A percentile compares a stretch with the other conserved stretches of the same genome.
These are phyloP conservation scores for Drosophila nr. perissopoda DNA, from an alignment of 2,888 invertebrate genomes.

Conservation along the genomic window DNA sequence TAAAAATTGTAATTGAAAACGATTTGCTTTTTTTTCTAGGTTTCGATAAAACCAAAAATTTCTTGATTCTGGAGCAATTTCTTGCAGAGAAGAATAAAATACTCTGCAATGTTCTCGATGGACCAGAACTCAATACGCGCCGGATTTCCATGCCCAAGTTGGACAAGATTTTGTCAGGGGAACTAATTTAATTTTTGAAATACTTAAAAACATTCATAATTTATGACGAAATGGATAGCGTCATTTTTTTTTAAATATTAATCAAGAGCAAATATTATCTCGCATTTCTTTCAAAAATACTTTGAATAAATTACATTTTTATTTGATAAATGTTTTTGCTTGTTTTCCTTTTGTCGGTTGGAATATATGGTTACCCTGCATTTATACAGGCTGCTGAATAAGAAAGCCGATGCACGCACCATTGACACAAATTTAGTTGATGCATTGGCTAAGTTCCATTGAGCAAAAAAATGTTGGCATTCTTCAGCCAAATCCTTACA, in stretches of 20 bases:
- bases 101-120: slow-evolving; percentile 32
- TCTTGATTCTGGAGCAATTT: slow-evolving; percentile 36
- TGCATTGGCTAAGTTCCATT: neutral
- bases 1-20: neutral
- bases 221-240: slow-evolving; percentile 14
- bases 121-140: slow-evolving; percentile 49
- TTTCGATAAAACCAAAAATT: slow-evolving; percentile 47
- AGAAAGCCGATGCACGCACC: neutral
- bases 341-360: neutral
- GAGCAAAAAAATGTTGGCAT: neutral
- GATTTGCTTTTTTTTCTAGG: slow-evolving; percentile 28
- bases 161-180: slow-evolving; percentile 30
- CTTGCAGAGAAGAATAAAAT: slow-evolving; percentile 3
- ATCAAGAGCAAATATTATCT: neutral
- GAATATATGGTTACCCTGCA: neutral
- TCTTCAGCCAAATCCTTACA: neutral
- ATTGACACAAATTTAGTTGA: neutral
- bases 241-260: slow-evolving; percentile 7
- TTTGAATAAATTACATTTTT: slow-evolving; percentile 9
- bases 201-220: neutral
- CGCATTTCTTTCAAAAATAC: neutral
- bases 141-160: slow-evolving; percentile 34
- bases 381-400: neutral
- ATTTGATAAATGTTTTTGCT: neutral
- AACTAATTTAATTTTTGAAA: neutral